Conservation (phyloP, 2,888 invertebrate genomes). For the Polyommatus iphigenia region DNA sequence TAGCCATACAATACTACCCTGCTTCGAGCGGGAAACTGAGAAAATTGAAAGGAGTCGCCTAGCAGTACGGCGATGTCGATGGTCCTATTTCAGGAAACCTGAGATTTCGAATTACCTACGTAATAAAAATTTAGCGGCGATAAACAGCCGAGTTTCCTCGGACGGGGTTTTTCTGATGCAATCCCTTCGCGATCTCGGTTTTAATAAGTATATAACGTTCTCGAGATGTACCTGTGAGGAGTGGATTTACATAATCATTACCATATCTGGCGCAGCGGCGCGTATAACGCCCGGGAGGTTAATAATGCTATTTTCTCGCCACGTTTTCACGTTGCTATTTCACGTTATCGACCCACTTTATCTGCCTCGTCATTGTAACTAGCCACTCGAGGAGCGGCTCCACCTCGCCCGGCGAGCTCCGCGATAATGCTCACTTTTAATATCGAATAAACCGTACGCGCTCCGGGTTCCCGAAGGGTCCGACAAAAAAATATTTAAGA, state of each 20-base stretch:
- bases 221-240: constrained; percentile 77
- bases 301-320: constrained; percentile 81
- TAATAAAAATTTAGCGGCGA: constrained; percentile 70
- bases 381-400: constrained; percentile 68
- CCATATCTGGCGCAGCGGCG: constrained; percentile 80
- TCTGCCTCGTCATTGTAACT: constrained; percentile 77
- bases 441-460: constrained; percentile 30
- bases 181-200: constrained; percentile 75
- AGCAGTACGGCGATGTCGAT: constrained; percentile 70
- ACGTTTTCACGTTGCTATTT: constrained; percentile 79
- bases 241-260: constrained; percentile 81
- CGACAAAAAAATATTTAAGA: constrained; percentile 27
- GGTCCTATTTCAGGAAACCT: constrained; percentile 73
- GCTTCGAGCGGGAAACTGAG: constrained; percentile 74
- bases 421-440: constrained; percentile 32
- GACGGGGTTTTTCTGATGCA: constrained; percentile 69
- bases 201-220: constrained; percentile 79
- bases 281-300: constrained; percentile 79
- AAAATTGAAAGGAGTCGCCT: constrained; percentile 80
- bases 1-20: constrained; percentile 77
- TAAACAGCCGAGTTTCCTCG: constrained; percentile 63
- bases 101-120: constrained; percentile 71
- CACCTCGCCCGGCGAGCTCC: constrained; percentile 52
- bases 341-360: constrained; percentile 76
- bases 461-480: not conserved